Evolutionary conservation across 2,797 vertebrate genomes (phyloP).

Genomic region (Otus scops): DNA sequence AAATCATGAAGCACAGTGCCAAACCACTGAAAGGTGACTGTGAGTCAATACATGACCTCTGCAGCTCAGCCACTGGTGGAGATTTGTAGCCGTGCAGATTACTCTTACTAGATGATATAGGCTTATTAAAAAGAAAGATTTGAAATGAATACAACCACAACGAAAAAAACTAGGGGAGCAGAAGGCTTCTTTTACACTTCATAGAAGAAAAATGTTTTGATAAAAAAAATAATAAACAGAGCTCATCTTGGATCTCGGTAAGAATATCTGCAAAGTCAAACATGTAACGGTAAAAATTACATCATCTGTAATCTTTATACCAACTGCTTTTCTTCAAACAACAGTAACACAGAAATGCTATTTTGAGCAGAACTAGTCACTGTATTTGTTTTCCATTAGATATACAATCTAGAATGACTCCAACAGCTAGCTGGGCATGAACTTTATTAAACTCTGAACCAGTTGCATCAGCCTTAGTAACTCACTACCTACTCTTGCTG

Average conservation of each 20-base stretch:
- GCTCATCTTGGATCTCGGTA: constrained; percentile 38
- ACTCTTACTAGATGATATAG: neutral
- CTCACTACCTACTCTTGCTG: neutral
- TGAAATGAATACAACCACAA: neutral
- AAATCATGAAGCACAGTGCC: neutral
- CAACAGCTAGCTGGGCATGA: constrained; percentile 23
- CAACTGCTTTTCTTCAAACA: constrained; percentile 60
- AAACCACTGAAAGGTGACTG: neutral
- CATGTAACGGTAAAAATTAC: constrained; percentile 58
- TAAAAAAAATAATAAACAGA: constrained; percentile 41
- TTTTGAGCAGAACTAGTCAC: constrained; percentile 31
- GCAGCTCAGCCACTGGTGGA: neutral
- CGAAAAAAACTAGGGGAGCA: neutral
- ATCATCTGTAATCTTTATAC: constrained; percentile 63
- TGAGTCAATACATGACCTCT: neutral
- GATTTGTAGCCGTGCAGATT: neutral
- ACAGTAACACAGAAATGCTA: constrained; percentile 36
- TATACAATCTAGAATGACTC: constrained; percentile 25
- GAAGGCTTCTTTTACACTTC: neutral
- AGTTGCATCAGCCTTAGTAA: constrained; percentile 18
- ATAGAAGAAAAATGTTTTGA: constrained; percentile 37
- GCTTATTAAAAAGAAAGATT: neutral
- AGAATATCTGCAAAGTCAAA: constrained; percentile 44
- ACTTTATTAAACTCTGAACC: constrained; percentile 23
- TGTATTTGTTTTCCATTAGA: constrained; percentile 59